Percentiles rank a stretch among this genome's conserved stretches.
phyloP scores from a whole-genome alignment of 2,797 vertebrate genomes.

The Pipistrellus pipistrellus region DNA sequence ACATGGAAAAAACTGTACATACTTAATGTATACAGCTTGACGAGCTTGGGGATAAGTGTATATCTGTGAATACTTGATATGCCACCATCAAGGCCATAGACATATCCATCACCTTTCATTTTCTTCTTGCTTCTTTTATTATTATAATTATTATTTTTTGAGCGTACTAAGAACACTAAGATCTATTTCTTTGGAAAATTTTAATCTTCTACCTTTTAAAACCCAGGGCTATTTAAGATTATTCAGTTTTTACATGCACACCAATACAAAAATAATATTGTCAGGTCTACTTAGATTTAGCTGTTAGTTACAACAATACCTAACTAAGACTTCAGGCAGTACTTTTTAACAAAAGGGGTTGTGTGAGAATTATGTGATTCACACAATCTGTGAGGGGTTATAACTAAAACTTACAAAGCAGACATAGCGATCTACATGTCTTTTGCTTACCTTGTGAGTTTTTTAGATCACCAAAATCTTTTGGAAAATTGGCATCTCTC shows the following conservation, averaged over 20 bases:
- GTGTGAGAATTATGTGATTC: slow-evolving; percentile 5
- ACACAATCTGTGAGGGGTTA: neutral
- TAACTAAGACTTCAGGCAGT: neutral
- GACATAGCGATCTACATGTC: neutral
- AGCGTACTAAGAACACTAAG: neutral
- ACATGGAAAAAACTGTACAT: neutral
- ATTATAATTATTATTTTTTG: neutral
- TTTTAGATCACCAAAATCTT: neutral
- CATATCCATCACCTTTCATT: neutral
- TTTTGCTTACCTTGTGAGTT: neutral
- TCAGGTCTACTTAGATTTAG: slow-evolving; percentile 33
- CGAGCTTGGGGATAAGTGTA: neutral
- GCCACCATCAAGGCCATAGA: neutral
- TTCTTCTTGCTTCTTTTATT: neutral
- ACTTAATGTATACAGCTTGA: neutral
- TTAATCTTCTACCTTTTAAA: slow-evolving; percentile 35
- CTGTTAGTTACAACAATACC: neutral
- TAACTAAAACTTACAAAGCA: slow-evolving; percentile 11
- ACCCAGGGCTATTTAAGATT: neutral
- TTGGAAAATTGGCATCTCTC: slow-evolving; percentile 43
- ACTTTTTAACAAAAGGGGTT: neutral
- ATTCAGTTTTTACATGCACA: neutral
- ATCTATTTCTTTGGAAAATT: neutral
- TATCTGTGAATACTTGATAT: neutral
- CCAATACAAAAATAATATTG: neutral